Evolutionary conservation across 2,888 invertebrate species (phyloP), one percentile per base, ranked within the genome.

Genomic region (Melolontha melolontha): DNA sequence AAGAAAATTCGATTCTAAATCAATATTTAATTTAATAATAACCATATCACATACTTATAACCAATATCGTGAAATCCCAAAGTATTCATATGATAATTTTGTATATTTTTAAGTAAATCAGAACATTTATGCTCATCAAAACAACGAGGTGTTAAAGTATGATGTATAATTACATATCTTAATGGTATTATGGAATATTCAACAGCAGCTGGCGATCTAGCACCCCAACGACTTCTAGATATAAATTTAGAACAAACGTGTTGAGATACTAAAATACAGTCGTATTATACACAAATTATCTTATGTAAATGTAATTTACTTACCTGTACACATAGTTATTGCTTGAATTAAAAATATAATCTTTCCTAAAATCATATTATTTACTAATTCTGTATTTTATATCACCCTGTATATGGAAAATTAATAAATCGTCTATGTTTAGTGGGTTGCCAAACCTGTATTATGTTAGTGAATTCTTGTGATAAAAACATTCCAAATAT

Each of bases 161-260:
- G 89, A 73, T 88, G 88, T 49, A 90, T 82, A 0, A 89, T 74
- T 0, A 85, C 87, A 67, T 86, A 81, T 2, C 82, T 78, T 14
- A 89, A 79, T 0, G 89, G 89, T 65, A 83, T 74, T 34, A 84
- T 78, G n/a, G 81, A 73, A 71, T 90, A 91, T 65, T 87, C 84
- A 4, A 89, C 81, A 5, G 82, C 80, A 2, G 74, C 74, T 0
- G 88, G 81, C 0, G 77, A 77, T 54, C 84, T 78, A 0, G 85
- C 89, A n/a, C 85, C 88, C 92, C 92, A 92, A 59, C 86, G 82
- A 0, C 80, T 79, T 75, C 87, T 87, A 1, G 84, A 79, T n/a
- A 90, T 83, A 8, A 90, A 85, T 16, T 81, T 80, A 7, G 88
- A 87, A 74, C 89, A 89, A 8, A 12, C 29, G 39, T 40, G 10